Percentiles rank a stretch among this genome's conserved stretches.
These are phyloP conservation scores for Drosophila bipectinata DNA, from an alignment of 1,140 invertebrate genomes.

Conservation along the genomic window DNA sequence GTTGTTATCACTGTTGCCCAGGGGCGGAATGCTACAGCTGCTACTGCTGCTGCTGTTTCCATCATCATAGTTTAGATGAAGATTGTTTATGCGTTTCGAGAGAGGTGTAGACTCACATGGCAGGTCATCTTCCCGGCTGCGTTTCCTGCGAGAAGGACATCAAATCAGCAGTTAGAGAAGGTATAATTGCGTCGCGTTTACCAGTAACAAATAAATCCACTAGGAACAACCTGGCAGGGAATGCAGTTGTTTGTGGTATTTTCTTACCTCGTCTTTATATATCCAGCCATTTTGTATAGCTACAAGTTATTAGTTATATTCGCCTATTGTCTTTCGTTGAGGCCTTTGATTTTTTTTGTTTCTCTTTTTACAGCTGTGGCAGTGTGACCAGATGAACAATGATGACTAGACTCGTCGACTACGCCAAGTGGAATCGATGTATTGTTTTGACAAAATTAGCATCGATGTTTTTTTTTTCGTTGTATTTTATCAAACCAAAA, in stretches of 20 bases:
- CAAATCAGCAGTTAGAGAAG: neutral
- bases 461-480: too few relatives aligned
- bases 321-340: conserved; percentile 13
- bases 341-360: conserved; percentile 5
- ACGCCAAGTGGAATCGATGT: neutral
- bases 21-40: conserved; percentile 57
- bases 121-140: conserved; percentile 79
- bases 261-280: conserved; percentile 56
- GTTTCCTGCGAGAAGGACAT: conserved; percentile 55
- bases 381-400: neutral
- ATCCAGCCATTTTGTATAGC: conserved; percentile 57
- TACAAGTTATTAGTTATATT: neutral
- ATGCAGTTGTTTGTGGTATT: neutral
- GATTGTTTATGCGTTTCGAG: conserved; percentile 81
- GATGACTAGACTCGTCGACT: neutral
- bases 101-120: conserved; percentile 75
- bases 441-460: neutral
- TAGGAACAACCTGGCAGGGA: too few relatives aligned
- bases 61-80: conserved; percentile 77
- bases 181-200: conserved; percentile 9
- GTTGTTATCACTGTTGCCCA: conserved; percentile 58
- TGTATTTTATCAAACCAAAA: too few relatives aligned
- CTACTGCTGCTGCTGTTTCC: conserved; percentile 71
- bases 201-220: neutral
- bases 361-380: neutral